Evolutionary conservation across 2,113 vertebrate species (phyloP).

Genomic region (Cyanoramphus novaezelandiae): DNA sequence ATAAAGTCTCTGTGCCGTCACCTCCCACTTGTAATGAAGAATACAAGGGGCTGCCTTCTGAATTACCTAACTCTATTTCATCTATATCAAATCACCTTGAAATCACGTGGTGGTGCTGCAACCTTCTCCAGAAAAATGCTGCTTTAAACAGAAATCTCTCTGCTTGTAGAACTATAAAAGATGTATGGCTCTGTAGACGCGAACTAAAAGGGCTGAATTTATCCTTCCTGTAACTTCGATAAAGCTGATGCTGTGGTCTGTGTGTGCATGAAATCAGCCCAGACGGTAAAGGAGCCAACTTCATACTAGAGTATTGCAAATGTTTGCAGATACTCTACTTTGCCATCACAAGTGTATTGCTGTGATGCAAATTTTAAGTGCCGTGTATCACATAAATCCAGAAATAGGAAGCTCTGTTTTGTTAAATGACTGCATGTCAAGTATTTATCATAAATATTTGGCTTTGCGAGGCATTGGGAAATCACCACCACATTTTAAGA

Average conservation of each 20-base stretch:
- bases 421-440: neutral
- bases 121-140: neutral
- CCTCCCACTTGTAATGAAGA: rapidly evolving
- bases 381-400: neutral
- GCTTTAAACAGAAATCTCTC: conserved; percentile 18
- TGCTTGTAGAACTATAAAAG: conserved; percentile 14
- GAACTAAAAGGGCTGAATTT: conserved; percentile 12
- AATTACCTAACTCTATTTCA: neutral
- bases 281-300: neutral
- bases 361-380: neutral
- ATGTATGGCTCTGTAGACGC: neutral
- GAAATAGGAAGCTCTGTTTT: neutral
- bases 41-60: neutral
- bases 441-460: neutral
- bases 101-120: neutral
- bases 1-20: neutral
- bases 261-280: neutral
- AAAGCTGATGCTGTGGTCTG: neutral
- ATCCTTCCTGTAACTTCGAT: neutral
- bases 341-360: neutral
- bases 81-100: neutral
- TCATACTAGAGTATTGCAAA: neutral
- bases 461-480: neutral
- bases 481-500: neutral
- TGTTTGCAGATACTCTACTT: neutral